Base-by-base conservation (phyloP, 2,113 vertebrate species). In the Myrmecobius fasciatus region DNA sequence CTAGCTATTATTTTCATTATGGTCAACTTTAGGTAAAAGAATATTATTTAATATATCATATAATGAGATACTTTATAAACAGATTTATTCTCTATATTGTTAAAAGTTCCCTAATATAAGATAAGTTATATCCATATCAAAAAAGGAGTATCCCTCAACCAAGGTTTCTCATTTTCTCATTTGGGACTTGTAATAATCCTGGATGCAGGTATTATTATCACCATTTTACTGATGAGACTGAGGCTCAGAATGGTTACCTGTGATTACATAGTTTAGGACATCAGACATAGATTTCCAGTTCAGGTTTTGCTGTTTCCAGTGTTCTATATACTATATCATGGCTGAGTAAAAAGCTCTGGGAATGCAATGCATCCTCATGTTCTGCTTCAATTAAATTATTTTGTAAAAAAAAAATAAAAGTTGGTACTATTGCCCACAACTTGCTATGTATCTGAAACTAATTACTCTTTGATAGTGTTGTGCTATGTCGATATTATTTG, bases 401-500 rank as follows among this genome's bases (percentile, higher is more conserved):
- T 43, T 83, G 5, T 83, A 43, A 83, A 56, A 83, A 43, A 83
- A 83, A 83, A 83, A 83, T 83, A 43, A 43, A 83, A 43, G 17
- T 20, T 91, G 47, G 47, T 17, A 92, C 31, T 36, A 60, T 43
- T 46, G 11, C 25, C 56, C 20, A 83, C 0, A 54, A 90, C 52
- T 11, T 25, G 54, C 26, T 89, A n/a, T 92, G 49, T 91, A 14
- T 26, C 54, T 26, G 8, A 53, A 46, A 52, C 3, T 11, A 89
- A 89, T 93, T 52, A 91, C 36, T 48, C 31, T 54, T 92, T 43
- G 54, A 51, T 90, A 93, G n/a, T 67, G 8, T 24, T 49, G 31
- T 12, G 54, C 90, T 91, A 92, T 91, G 52, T 93, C 0, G 12
- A 56, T 52, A 91, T 91, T 47, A 93, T 93, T 93, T 94, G 88